Conservation (phyloP, 2,797 vertebrate genomes). For the Enteromius trimaculatus region DNA sequence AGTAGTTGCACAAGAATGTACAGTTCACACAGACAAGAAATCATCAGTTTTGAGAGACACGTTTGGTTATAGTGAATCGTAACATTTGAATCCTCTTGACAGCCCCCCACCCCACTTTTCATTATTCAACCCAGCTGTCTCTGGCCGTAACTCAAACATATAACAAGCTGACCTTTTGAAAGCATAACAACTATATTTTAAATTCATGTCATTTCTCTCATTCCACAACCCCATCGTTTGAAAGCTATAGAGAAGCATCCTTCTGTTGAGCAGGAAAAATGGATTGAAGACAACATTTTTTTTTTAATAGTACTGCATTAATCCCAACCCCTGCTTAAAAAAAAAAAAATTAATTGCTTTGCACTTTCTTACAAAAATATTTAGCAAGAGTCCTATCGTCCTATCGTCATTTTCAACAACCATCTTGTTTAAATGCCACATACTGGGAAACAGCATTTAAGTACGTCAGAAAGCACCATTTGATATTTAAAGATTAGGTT, state of each 20-base stretch:
- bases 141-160: conserved; percentile 20
- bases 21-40: neutral
- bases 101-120: conserved; percentile 15
- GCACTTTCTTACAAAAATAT: neutral
- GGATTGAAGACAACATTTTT: neutral
- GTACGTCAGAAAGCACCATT: neutral
- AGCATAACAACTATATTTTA: conserved; percentile 40
- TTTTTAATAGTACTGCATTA: neutral
- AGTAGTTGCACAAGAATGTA: neutral
- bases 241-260: neutral
- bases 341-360: neutral
- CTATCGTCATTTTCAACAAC: too few species aligned
- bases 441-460: conserved; percentile 4
- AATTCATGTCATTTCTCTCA: conserved; percentile 34
- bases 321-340: neutral
- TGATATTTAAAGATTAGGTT: conserved; percentile 27
- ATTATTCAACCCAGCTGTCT: conserved; percentile 22
- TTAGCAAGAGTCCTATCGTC: neutral
- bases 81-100: conserved; percentile 21
- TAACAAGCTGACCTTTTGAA: conserved; percentile 50
- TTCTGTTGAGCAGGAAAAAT: conserved; percentile 3
- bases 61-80: neutral
- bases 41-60: neutral
- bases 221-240: neutral
- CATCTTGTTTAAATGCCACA: conserved; percentile 10